Percentiles rank a stretch among this genome's conserved stretches.
These are phyloP conservation scores for Pagetopsis macropterus DNA, from an alignment of 2,797 vertebrate species.

Conservation along the genomic window DNA sequence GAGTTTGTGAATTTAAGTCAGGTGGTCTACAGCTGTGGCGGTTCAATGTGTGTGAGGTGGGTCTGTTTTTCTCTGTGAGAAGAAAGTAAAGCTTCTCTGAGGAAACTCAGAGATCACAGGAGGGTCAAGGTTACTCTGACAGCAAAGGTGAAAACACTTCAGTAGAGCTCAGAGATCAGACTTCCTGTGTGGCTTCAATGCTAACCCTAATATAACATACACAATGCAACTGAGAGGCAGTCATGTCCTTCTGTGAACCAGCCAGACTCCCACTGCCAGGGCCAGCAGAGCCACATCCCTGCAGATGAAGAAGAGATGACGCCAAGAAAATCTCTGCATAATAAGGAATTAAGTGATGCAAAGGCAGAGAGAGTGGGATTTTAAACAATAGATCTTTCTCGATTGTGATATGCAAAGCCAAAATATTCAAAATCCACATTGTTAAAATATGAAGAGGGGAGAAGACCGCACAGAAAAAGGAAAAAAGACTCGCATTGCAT, in stretches of 20 bases:
- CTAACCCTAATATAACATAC: constrained; percentile 22
- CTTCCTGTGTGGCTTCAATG: constrained; percentile 38
- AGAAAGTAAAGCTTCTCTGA: constrained; percentile 18
- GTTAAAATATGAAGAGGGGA: constrained; percentile 29
- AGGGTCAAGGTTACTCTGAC: constrained; percentile 55
- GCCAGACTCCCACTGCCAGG: constrained; percentile 24
- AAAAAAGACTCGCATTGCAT: constrained; percentile 23
- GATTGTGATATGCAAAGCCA: constrained; percentile 27
- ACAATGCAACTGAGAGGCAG: constrained; percentile 26
- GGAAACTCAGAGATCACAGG: constrained; percentile 28
- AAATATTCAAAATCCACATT: constrained; percentile 55
- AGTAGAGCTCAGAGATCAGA: constrained; percentile 38
- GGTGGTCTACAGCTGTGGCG: constrained; percentile 46
- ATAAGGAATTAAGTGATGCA: constrained; percentile 59
- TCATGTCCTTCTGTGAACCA: constrained; percentile 45
- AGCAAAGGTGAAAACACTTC: constrained; percentile 49
- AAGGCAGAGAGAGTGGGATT: constrained; percentile 28
- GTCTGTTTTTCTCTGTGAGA: constrained; percentile 2
- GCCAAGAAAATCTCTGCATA: constrained; percentile 58
- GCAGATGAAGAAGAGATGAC: constrained; percentile 39
- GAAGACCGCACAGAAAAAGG: constrained; percentile 21
- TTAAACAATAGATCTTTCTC: constrained; percentile 60
- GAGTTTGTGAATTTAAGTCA: constrained; percentile 40
- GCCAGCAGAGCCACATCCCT: constrained; percentile 15
- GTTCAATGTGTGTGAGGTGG: constrained; percentile 8